A percentile compares a stretch with the other conserved stretches of the same genome.
Conservation (phyloP, 2,113 vertebrate genomes). For the Theropithecus gelada region DNA sequence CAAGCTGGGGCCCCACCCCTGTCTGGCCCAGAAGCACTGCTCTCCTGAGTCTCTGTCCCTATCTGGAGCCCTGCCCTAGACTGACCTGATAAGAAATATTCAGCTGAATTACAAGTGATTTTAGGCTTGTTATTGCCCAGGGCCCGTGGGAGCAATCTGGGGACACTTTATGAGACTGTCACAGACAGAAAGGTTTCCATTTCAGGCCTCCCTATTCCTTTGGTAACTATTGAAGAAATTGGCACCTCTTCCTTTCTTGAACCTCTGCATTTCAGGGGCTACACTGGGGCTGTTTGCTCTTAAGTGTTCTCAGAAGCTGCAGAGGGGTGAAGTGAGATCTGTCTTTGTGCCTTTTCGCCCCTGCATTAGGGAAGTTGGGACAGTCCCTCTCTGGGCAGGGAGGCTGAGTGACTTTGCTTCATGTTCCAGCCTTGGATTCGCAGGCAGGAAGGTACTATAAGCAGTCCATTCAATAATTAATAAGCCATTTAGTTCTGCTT, state of each 20-base stretch:
- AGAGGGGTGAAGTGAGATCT: not conserved
- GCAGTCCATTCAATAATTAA: not conserved
- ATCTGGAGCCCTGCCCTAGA: not conserved
- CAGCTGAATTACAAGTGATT: not conserved
- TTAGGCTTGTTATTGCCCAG: not conserved
- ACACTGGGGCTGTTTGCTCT: not conserved
- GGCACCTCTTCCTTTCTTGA: not conserved
- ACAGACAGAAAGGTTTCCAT: not conserved
- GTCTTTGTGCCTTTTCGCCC: not conserved
- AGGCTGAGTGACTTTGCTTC: not conserved
- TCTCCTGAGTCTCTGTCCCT: not conserved
- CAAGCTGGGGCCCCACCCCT: not conserved
- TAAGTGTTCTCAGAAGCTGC: not conserved
- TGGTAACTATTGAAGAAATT: not conserved
- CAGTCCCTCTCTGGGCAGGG: not conserved
- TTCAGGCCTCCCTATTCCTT: not conserved
- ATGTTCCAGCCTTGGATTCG: not conserved
- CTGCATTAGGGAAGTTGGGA: accelerated
- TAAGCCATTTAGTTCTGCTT: not conserved
- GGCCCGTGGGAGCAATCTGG: not conserved
- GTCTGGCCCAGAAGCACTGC: not conserved
- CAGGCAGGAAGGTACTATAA: not conserved
- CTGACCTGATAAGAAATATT: not conserved
- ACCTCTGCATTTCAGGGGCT: not conserved
- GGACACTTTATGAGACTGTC: not conserved